Evolutionary conservation across 2,113 vertebrate genomes (phyloP).

Genomic region (Grantiella picta): DNA sequence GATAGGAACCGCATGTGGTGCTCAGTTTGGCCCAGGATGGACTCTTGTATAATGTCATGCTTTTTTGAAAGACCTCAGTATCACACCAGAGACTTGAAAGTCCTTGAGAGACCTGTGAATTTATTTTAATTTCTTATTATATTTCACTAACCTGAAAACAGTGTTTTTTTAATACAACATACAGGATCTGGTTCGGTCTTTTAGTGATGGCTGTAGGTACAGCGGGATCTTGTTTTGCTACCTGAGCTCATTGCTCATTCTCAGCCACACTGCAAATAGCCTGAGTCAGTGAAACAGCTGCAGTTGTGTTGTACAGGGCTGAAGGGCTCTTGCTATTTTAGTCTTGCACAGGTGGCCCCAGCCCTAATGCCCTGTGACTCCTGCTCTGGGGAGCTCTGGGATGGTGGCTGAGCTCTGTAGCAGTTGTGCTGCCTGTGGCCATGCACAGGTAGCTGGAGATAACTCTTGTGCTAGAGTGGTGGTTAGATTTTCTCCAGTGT

Average conservation of each 20-base stretch:
- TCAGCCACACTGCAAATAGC: not conserved
- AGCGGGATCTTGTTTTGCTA: not conserved
- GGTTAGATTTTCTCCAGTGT: not conserved
- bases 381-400: not conserved
- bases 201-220: not conserved
- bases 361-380: not conserved
- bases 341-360: not conserved
- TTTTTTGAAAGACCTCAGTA: not conserved
- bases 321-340: not conserved
- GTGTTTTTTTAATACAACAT: not conserved
- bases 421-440: not conserved
- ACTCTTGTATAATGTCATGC: not conserved
- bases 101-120: not conserved
- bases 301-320: not conserved
- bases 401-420: not conserved
- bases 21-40: not conserved
- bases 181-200: not conserved
- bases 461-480: not conserved
- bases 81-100: not conserved
- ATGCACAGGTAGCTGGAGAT: not conserved
- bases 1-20: accelerated
- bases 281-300: conserved; percentile 25
- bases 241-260: not conserved
- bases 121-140: not conserved
- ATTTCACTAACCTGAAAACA: not conserved